These are phyloP conservation scores for Athalia circularis DNA, from an alignment of 2,888 invertebrate species.

Conservation along the genomic window DNA sequence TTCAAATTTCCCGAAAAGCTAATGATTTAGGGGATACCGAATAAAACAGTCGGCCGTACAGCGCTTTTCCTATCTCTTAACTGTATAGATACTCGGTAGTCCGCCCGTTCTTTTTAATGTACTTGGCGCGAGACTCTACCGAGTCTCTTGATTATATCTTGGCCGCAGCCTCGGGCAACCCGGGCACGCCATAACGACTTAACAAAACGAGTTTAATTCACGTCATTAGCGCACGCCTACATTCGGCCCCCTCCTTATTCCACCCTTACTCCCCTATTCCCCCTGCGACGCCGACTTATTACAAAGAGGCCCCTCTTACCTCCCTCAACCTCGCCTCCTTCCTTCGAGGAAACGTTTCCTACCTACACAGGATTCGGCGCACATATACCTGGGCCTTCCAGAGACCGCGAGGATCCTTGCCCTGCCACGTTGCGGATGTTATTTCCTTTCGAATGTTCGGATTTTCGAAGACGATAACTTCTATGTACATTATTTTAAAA, in stretches of 20 bases:
- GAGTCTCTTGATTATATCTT: too few species aligned
- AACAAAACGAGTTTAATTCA: constrained; percentile 66
- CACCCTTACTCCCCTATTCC: background rate
- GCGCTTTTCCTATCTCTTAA: too few species aligned
- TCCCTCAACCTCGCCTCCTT: background rate
- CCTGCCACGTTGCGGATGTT: background rate
- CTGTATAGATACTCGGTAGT: too few species aligned
- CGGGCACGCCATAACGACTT: constrained; percentile 49
- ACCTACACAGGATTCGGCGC: constrained; percentile 26
- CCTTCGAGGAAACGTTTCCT: constrained; percentile 33
- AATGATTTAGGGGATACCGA: too few species aligned
- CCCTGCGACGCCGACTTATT: constrained; percentile 30
- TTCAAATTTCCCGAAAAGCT: too few species aligned
- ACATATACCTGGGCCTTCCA: constrained; percentile 8
- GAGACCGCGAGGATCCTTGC: background rate
- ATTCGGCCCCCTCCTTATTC: constrained; percentile 50
- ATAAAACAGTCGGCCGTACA: too few species aligned
- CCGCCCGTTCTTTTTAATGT: too few species aligned
- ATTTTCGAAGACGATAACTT: too few species aligned
- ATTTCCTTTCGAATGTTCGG: too few species aligned
- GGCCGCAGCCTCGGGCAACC: constrained; percentile 35
- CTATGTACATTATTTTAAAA: too few species aligned
- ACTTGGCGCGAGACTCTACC: too few species aligned
- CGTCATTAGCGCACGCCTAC: constrained; percentile 65
- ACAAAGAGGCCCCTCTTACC: constrained; percentile 30